These are phyloP conservation scores for Penaeus japonicus DNA, from an alignment of 1,140 invertebrate genomes.

Conservation along the genomic window DNA sequence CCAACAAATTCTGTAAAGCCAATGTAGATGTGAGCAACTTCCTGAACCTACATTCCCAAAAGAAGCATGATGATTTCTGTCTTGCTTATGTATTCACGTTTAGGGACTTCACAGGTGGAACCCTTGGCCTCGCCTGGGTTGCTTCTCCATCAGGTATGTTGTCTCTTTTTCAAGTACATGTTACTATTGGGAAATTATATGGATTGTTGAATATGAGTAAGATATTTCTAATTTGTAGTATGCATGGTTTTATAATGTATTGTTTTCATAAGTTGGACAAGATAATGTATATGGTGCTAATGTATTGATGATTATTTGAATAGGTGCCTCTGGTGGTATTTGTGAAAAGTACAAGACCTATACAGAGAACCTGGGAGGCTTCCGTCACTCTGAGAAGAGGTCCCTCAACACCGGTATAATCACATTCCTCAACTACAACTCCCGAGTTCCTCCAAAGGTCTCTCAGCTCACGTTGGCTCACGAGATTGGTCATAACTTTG, in stretches of 20 bases:
- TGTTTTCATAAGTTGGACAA: too few species aligned
- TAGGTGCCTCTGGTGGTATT: conserved; percentile 95
- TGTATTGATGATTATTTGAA: conserved; percentile 44
- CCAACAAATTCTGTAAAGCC: conserved; percentile 94
- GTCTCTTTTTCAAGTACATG: too few species aligned
- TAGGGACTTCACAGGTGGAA: conserved; percentile 94
- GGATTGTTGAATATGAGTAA: too few species aligned
- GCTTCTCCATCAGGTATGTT: conserved; percentile 82
- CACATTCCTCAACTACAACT: conserved; percentile 99
- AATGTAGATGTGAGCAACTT: conserved; percentile 99
- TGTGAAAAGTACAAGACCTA: conserved; percentile 98
- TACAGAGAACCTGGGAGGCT: conserved; percentile 91
- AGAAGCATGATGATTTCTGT: conserved; percentile 97
- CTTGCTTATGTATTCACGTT: conserved; percentile 99
- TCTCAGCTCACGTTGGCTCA: conserved; percentile 97
- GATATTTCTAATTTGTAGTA: too few species aligned
- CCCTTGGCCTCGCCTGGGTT: conserved; percentile 97
- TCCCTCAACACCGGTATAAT: conserved; percentile 99
- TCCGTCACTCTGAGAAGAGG: conserved; percentile 91
- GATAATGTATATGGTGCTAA: background rate
- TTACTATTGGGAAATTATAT: too few species aligned
- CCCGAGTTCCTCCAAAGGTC: conserved; percentile 93
- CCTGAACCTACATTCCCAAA: conserved; percentile 95
- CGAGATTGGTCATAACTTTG: conserved; percentile 99
- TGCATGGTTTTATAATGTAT: too few species aligned